Conservation (phyloP, 2,888 invertebrate genomes). For the Calameuta filiformis region DNA sequence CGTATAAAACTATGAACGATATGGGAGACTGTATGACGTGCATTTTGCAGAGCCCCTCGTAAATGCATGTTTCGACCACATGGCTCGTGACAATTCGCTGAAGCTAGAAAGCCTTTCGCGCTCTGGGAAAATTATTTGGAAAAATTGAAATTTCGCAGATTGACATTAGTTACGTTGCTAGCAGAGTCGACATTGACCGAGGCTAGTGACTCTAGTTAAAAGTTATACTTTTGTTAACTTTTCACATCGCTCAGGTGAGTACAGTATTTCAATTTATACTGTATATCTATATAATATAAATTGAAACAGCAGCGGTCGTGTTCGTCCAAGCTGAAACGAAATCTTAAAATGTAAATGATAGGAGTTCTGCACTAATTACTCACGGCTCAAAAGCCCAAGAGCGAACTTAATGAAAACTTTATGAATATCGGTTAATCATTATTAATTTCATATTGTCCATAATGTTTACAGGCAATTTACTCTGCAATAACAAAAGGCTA, state of each 20-base stretch:
- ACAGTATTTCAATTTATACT: neutral
- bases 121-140: neutral
- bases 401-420: conserved; percentile 14
- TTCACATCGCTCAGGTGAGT: neutral
- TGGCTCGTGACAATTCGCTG: conserved; percentile 36
- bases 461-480: conserved; percentile 26
- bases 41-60: conserved; percentile 18
- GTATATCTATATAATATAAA: neutral
- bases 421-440: conserved; percentile 26
- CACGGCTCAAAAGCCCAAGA: conserved; percentile 7
- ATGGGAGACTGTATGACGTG: neutral
- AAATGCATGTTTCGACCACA: conserved; percentile 36
- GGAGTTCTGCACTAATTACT: conserved; percentile 25
- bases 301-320: neutral
- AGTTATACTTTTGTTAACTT: neutral
- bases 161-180: neutral
- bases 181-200: neutral
- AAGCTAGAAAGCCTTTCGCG: conserved; percentile 10
- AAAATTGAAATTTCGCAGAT: neutral
- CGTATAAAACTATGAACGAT: conserved; percentile 5
- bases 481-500: neutral
- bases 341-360: conserved; percentile 26
- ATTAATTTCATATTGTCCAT: conserved; percentile 31
- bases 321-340: neutral
- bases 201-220: too few relatives aligned